Base-by-base conservation (phyloP, 2,113 vertebrate genomes). In the Chaetops frenatus region DNA sequence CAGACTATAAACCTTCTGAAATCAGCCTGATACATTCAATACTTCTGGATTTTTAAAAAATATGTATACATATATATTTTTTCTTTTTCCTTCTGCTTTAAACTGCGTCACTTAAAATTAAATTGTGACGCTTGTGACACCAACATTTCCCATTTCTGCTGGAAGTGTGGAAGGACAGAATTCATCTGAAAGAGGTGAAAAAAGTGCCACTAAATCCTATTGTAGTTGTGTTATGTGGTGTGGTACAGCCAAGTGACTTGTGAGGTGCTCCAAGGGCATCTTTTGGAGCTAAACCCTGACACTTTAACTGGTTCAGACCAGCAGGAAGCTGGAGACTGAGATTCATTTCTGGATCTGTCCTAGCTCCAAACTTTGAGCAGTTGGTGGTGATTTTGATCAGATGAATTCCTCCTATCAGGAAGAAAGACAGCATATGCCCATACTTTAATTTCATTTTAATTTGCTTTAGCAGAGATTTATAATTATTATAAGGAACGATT, bases 391-490 rank as follows among this genome's bases (percentile, higher is more conserved):
- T 82, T 94, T 54, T 87, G 81, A 92, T 89, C 89, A 87, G 83
- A 85, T 50, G 12, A 79, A 90, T 77, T 87, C 56, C 42, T 78
- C 64, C 42, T 82, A 94, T 94, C 77, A 80, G 88, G 61, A 94
- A 85, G 72, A 86, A 90, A 86, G 80, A 72, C 73, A 78, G 38
- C 5, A 6, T 72, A 76, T 22, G 66, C 91, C 1, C 3, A 85
- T 70, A 50, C 60, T 96, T 95, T 86, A 86, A 97, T 93, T 96
- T 86, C 54, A 95, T 94, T 97, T 95, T 83, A 93, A 89, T 96
- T 94, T 94, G 93, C 94, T 96, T 95, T 96, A 95, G 84, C 66
- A 96, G 82, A 94, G 87, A 91, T 96, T 96, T 90, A 87, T 96
- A 96, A 97, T 96, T 94, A 92, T 95, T 94, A 88, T 94, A 88